A percentile compares a stretch with the other conserved stretches of the same genome.
These are phyloP conservation scores for Coturnix japonica DNA, from an alignment of 2,113 vertebrate species.

Conservation along the genomic window DNA sequence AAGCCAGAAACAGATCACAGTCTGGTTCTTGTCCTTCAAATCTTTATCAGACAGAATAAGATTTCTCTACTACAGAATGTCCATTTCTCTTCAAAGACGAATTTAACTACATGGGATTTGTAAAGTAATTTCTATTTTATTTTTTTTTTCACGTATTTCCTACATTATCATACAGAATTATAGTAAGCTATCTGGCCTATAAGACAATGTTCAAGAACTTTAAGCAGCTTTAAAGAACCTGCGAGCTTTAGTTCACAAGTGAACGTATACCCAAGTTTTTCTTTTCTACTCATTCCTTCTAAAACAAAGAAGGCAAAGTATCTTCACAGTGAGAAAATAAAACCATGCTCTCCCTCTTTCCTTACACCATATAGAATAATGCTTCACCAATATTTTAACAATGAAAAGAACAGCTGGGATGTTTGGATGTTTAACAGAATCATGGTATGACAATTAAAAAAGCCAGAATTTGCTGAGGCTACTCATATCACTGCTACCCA, in stretches of 20 bases:
- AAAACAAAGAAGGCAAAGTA: neutral
- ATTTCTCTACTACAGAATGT: neutral
- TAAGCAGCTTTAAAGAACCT: neutral
- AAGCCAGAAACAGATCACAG: neutral
- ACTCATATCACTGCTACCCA: neutral
- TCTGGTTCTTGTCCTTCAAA: neutral
- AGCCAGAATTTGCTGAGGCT: slow-evolving; percentile 18
- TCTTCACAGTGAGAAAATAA: neutral
- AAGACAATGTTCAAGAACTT: neutral
- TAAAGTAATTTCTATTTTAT: neutral
- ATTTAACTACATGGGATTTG: neutral
- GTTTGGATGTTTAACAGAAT: neutral
- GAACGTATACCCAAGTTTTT: neutral
- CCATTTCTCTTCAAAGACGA: neutral
- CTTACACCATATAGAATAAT: neutral
- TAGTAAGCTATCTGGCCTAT: neutral
- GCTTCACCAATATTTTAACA: neutral
- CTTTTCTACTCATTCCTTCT: neutral
- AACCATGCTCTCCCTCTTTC: neutral
- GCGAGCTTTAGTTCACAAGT: neutral
- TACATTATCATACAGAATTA: neutral
- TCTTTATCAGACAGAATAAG: neutral
- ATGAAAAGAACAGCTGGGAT: neutral
- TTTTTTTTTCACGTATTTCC: neutral
- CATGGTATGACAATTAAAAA: neutral